These are phyloP conservation scores for Rhabdomys pumilio DNA, from an alignment of 2,797 vertebrate species.

Conservation along the genomic window DNA sequence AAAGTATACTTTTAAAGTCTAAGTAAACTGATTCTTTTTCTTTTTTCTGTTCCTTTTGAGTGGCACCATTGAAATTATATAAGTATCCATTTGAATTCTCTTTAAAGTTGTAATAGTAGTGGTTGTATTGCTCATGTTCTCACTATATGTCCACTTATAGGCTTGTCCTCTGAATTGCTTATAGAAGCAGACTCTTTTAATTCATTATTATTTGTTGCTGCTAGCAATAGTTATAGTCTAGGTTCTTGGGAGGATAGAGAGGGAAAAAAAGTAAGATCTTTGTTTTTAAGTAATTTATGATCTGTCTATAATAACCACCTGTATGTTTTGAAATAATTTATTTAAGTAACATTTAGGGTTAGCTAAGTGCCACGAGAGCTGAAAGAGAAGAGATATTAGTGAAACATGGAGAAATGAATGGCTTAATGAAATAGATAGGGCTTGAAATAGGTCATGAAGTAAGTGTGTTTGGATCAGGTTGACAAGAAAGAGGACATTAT, in stretches of 20 bases:
- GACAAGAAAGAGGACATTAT: constrained; percentile 3
- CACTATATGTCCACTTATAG: constrained; percentile 11
- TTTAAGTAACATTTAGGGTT: constrained; percentile 49
- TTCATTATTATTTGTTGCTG: constrained; percentile 11
- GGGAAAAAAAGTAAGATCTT: constrained; percentile 47
- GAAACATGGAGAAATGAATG: constrained; percentile 38
- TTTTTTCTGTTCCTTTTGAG: constrained; percentile 51
- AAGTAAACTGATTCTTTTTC: constrained; percentile 41
- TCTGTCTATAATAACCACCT: constrained; percentile 18
- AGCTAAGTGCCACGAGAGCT: constrained; percentile 38
- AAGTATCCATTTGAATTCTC: constrained; percentile 47
- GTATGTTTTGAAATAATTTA: constrained; percentile 56
- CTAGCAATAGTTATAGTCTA: constrained; percentile 1
- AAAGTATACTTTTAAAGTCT: constrained; percentile 61
- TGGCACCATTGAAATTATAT: constrained; percentile 30
- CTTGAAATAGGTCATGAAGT: constrained; percentile 40
- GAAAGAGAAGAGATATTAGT: background rate
- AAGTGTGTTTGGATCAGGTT: background rate
- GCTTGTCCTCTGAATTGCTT: constrained; percentile 59
- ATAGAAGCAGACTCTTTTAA: constrained; percentile 36
- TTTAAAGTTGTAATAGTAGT: constrained; percentile 52
- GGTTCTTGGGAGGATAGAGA: background rate
- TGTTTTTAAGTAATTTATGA: constrained; percentile 35
- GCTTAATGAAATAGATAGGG: constrained; percentile 27
- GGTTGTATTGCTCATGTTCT: constrained; percentile 48